Percentiles rank a stretch among this genome's conserved stretches.
These are phyloP conservation scores for Drosophila helvetica DNA, from an alignment of 2,888 invertebrate genomes.

Conservation along the genomic window DNA sequence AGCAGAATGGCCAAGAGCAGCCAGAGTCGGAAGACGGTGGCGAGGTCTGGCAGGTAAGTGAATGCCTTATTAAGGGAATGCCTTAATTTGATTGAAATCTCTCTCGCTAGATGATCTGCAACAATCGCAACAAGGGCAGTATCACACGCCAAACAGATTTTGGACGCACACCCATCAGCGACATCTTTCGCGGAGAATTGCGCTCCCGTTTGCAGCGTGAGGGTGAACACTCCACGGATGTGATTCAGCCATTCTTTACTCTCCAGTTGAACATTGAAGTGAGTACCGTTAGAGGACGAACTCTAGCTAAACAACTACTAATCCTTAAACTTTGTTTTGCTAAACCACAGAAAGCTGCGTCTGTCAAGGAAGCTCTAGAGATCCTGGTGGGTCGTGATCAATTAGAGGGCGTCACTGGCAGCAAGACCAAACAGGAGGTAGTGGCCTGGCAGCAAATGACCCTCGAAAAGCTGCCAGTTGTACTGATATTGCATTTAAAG, in stretches of 20 bases:
- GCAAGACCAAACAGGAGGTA: slow-evolving; percentile 91
- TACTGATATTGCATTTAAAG: slow-evolving; percentile 95
- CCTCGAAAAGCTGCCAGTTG: slow-evolving; percentile 94
- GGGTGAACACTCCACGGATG: slow-evolving; percentile 89
- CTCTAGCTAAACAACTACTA: background rate
- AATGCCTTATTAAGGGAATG: background rate
- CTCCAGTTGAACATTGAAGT: slow-evolving; percentile 97
- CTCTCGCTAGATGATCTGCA: slow-evolving; percentile 84
- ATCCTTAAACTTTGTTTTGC: background rate
- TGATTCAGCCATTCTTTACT: slow-evolving; percentile 97
- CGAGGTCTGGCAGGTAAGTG: slow-evolving; percentile 83
- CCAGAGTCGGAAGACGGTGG: slow-evolving; percentile 83
- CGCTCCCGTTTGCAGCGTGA: slow-evolving; percentile 92
- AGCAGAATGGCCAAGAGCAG: slow-evolving; percentile 85
- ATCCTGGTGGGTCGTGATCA: slow-evolving; percentile 93
- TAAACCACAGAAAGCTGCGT: slow-evolving; percentile 88
- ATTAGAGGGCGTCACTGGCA: slow-evolving; percentile 93
- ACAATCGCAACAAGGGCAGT: slow-evolving; percentile 95
- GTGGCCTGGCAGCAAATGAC: slow-evolving; percentile 96
- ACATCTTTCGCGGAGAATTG: slow-evolving; percentile 96
- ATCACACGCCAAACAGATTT: slow-evolving; percentile 93
- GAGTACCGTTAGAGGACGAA: slow-evolving; percentile 41
- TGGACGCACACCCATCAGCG: slow-evolving; percentile 93
- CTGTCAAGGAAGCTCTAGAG: slow-evolving; percentile 94
- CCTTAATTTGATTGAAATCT: background rate